Conservation (phyloP, 2,888 invertebrate genomes). For the Netelia inedita region DNA sequence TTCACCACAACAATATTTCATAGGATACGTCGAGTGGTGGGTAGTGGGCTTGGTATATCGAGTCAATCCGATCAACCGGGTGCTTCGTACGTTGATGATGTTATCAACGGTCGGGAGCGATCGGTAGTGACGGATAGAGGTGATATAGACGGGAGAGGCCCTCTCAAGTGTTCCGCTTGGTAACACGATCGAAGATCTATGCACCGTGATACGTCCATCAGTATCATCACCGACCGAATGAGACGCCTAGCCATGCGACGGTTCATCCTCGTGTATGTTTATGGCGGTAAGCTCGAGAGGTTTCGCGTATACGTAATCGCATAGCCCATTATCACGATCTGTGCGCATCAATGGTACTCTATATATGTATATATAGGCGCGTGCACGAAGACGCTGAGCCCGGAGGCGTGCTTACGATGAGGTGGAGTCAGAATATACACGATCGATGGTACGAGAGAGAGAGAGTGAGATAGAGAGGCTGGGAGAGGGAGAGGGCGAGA, state of each 20-base stretch:
- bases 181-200: conserved; percentile 52
- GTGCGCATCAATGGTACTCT: conserved; percentile 25
- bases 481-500: conserved; percentile 19
- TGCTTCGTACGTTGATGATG: not conserved
- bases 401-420: conserved; percentile 42
- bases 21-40: no score
- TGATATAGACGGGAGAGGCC: conserved; percentile 12
- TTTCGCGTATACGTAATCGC: conserved; percentile 22
- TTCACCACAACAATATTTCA: no score
- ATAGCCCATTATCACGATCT: conserved; percentile 60
- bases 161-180: conserved; percentile 32
- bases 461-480: conserved; percentile 8
- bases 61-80: not conserved
- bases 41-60: no score
- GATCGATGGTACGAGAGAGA: conserved; percentile 51
- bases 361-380: conserved; percentile 36
- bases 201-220: conserved; percentile 46
- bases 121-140: conserved; percentile 14
- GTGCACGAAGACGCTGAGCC: conserved; percentile 43
- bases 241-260: conserved; percentile 25
- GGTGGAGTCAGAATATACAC: conserved; percentile 34
- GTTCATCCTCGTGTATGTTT: conserved; percentile 45
- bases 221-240: conserved; percentile 50
- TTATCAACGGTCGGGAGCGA: not conserved
- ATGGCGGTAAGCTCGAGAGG: conserved; percentile 20